Conservation (phyloP, 2,797 vertebrate species). For the Amniataba percoides region DNA sequence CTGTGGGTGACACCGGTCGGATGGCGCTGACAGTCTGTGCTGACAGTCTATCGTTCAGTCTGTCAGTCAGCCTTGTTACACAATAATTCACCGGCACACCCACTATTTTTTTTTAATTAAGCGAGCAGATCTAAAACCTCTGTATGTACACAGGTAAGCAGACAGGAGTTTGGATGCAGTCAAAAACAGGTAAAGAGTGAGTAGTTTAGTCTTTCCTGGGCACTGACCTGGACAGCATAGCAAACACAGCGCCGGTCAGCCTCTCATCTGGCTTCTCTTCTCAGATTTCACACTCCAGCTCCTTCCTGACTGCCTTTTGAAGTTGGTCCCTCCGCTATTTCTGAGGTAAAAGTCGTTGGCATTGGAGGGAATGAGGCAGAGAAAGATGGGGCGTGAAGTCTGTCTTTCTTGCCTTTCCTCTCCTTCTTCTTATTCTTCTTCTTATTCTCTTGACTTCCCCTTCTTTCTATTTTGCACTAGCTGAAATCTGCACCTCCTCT, state of each 20-base stretch:
- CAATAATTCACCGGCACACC: background rate
- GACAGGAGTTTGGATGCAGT: slow-evolving; percentile 14
- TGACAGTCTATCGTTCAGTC: slow-evolving; percentile 34
- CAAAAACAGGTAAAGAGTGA: slow-evolving; percentile 30
- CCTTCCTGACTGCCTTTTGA: slow-evolving; percentile 67
- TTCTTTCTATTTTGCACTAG: slow-evolving; percentile 56
- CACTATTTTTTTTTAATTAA: background rate
- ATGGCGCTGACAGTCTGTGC: slow-evolving; percentile 27
- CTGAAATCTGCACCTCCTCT: slow-evolving; percentile 68
- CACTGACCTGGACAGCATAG: slow-evolving; percentile 79
- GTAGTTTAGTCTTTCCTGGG: slow-evolving; percentile 46
- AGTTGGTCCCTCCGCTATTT: slow-evolving; percentile 71
- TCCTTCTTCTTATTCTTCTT: slow-evolving; percentile 35
- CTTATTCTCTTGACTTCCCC: slow-evolving; percentile 50
- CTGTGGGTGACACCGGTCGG: slow-evolving; percentile 24
- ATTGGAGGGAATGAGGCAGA: slow-evolving; percentile 31
- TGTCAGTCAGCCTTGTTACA: slow-evolving; percentile 28
- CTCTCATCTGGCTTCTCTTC: slow-evolving; percentile 65
- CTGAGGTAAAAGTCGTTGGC: slow-evolving; percentile 49
- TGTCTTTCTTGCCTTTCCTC: slow-evolving; percentile 34
- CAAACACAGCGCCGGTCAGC: slow-evolving; percentile 57
- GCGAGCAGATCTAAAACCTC: background rate
- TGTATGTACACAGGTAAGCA: background rate
- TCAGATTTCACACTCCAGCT: slow-evolving; percentile 76
- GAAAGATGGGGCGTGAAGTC: slow-evolving; percentile 32